Percentiles rank a stretch among this genome's conserved stretches.
These are phyloP conservation scores for Pediacus dermestoides DNA, from an alignment of 2,888 invertebrate genomes.

Conservation along the genomic window DNA sequence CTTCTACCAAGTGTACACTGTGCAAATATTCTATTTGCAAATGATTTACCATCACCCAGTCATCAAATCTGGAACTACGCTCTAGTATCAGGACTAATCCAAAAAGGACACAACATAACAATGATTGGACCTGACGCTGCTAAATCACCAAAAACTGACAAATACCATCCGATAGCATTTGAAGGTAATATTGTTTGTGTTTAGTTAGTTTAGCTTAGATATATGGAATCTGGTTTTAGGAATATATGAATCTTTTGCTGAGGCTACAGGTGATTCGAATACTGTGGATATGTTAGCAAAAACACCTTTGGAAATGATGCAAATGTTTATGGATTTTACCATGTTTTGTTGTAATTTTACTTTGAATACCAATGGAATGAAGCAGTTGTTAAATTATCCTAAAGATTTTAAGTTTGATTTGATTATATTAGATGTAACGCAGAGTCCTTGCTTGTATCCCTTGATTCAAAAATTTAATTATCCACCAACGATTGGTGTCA, in stretches of 20 bases:
- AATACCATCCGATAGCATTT: conserved; percentile 16
- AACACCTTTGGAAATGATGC: neutral
- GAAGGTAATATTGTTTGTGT: conserved; percentile 24
- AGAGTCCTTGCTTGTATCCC: conserved; percentile 31
- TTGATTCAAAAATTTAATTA: conserved; percentile 35
- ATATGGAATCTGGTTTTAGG: no score
- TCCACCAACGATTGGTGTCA: conserved; percentile 22
- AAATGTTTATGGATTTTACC: neutral
- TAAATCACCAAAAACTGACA: conserved; percentile 11
- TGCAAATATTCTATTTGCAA: conserved; percentile 21
- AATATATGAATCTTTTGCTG: no score
- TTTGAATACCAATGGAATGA: conserved; percentile 28
- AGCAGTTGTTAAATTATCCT: conserved; percentile 32
- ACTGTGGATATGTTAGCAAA: no score
- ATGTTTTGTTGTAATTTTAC: neutral
- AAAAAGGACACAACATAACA: conserved; percentile 23
- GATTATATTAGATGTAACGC: conserved; percentile 34
- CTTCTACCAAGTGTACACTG: no score
- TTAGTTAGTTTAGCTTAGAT: no score
- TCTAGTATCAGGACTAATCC: conserved; percentile 17
- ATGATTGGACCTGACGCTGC: conserved; percentile 17
- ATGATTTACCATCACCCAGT: conserved; percentile 20
- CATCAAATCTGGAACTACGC: conserved; percentile 23
- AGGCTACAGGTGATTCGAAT: no score
- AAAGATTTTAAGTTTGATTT: conserved; percentile 38